Evolutionary conservation across 2,797 vertebrate species (phyloP).

Genomic region (Zenarchopterus dispar): DNA sequence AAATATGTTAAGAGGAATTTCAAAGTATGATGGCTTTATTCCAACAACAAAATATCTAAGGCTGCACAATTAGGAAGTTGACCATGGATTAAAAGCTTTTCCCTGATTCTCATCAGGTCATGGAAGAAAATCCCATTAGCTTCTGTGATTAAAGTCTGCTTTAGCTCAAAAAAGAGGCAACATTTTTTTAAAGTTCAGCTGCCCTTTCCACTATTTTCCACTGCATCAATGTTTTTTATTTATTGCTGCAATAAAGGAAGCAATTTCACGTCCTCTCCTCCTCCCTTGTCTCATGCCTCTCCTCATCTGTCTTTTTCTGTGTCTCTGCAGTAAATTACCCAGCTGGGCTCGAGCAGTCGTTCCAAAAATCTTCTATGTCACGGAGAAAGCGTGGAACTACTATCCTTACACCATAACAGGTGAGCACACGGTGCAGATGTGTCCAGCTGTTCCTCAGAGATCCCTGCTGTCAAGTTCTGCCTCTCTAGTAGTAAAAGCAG

Average conservation of each 20-base stretch:
- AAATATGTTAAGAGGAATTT: too few relatives aligned
- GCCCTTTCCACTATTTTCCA: background rate
- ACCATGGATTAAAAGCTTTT: too few relatives aligned
- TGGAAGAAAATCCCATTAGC: too few relatives aligned
- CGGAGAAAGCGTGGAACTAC: conserved; percentile 98
- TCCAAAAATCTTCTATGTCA: conserved; percentile 97
- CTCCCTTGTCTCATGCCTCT: background rate
- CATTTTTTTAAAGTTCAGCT: background rate
- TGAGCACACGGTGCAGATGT: conserved; percentile 54
- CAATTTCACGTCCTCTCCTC: conserved; percentile 12
- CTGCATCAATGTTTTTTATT: conserved; percentile 13
- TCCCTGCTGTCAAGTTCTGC: background rate
- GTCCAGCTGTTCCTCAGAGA: background rate
- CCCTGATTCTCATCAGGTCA: too few relatives aligned
- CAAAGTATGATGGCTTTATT: too few relatives aligned
- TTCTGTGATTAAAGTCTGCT: too few relatives aligned
- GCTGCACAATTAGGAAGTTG: too few relatives aligned
- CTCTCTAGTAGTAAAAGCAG: background rate
- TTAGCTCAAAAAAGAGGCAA: conserved; percentile 6
- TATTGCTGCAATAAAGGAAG: conserved; percentile 26
- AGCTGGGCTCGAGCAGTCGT: conserved; percentile 97
- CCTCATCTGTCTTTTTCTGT: conserved; percentile 36
- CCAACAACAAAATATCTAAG: too few relatives aligned
- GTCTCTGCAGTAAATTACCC: conserved; percentile 89
- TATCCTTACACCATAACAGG: conserved; percentile 98